phyloP scores from a whole-genome alignment of 2,888 invertebrate species.

The Agrypnus murinus region DNA sequence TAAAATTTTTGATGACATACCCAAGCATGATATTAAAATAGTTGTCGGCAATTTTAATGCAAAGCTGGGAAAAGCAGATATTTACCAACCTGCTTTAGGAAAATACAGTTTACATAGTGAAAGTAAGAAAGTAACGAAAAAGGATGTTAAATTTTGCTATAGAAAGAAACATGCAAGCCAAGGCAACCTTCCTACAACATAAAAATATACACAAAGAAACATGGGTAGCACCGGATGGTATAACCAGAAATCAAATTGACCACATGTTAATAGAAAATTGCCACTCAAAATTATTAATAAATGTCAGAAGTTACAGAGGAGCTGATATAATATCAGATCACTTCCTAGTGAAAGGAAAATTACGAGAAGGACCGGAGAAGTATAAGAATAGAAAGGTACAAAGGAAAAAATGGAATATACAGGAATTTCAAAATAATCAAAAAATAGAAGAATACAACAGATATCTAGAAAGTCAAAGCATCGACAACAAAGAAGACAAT shows the following conservation, averaged over 20 bases:
- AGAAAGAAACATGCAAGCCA: constrained; percentile 18
- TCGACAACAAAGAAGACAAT: background rate
- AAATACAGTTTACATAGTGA: too few relatives aligned
- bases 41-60: too few relatives aligned
- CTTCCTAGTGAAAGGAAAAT: background rate
- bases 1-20: too few relatives aligned
- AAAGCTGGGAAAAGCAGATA: too few relatives aligned
- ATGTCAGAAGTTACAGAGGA: constrained; percentile 36
- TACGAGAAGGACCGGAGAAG: background rate
- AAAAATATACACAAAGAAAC: too few relatives aligned
- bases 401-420: background rate
- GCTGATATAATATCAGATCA: background rate
- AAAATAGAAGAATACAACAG: background rate
- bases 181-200: constrained; percentile 7
- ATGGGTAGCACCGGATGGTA: constrained; percentile 34
- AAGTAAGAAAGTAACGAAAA: too few relatives aligned
- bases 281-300: constrained; percentile 13
- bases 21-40: too few relatives aligned
- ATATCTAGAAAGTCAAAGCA: background rate
- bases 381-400: too few relatives aligned
- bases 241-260: constrained; percentile 44
- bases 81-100: too few relatives aligned
- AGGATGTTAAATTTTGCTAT: constrained; percentile 6
- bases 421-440: background rate
- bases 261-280: constrained; percentile 36